Percentiles rank a stretch among this genome's conserved stretches.
Evolutionary conservation across 2,113 vertebrate genomes (phyloP).

Genomic region (Lophura nycthemera): DNA sequence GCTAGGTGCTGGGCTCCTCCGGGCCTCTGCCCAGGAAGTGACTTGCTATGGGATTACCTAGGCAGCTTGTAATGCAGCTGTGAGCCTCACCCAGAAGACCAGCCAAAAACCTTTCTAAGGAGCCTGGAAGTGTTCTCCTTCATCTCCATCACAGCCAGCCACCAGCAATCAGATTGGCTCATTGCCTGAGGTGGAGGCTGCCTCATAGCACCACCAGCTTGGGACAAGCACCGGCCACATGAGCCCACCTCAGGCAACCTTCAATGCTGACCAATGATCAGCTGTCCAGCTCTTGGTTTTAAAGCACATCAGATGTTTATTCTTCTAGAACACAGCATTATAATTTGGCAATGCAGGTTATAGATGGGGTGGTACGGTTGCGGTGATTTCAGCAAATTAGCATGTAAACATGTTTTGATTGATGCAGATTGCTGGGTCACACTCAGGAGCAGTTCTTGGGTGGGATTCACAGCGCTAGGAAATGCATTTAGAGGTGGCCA

Average conservation of each 20-base stretch:
- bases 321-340: background rate
- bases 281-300: background rate
- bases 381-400: slow-evolving; percentile 38
- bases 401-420: slow-evolving; percentile 50
- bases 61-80: background rate
- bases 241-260: background rate
- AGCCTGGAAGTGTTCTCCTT: background rate
- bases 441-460: slow-evolving; percentile 10
- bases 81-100: background rate
- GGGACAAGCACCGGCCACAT: background rate
- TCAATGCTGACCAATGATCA: background rate
- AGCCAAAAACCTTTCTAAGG: background rate
- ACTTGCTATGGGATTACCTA: background rate
- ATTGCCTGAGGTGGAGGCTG: fast-evolving
- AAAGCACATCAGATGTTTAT: slow-evolving; percentile 8
- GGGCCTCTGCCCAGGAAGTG: background rate
- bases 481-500: background rate
- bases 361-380: background rate
- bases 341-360: background rate
- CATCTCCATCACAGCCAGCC: background rate
- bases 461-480: slow-evolving; percentile 5
- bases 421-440: background rate
- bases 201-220: background rate
- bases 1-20: background rate
- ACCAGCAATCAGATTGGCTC: background rate